phyloP scores from a whole-genome alignment of 2,888 invertebrate species.

The Germaria angustata region DNA sequence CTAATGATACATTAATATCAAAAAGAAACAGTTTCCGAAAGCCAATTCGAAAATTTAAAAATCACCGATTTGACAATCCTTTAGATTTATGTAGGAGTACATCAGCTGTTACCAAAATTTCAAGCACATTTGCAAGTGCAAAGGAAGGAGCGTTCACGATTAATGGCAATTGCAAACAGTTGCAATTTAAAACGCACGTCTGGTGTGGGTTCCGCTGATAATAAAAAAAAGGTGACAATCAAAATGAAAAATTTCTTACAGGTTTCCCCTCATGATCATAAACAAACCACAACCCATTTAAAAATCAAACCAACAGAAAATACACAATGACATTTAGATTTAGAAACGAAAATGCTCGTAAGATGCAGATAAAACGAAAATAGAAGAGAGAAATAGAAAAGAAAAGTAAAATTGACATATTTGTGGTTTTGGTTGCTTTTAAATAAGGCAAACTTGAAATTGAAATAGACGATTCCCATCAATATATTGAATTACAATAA shows the following conservation, averaged over 20 bases:
- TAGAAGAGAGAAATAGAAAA: slow-evolving; percentile 8
- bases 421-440: slow-evolving; percentile 47
- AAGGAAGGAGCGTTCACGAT: too few species aligned
- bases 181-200: too few species aligned
- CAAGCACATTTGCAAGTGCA: too few species aligned
- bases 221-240: neutral
- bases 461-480: slow-evolving; percentile 50
- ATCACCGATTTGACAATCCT: too few species aligned
- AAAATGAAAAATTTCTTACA: neutral
- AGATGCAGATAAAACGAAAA: neutral
- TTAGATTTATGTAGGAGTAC: too few species aligned
- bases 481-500: slow-evolving; percentile 47
- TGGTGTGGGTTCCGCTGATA: too few species aligned
- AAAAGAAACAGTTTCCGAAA: too few species aligned
- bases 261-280: neutral
- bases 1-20: too few species aligned
- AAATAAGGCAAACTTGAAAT: slow-evolving; percentile 16
- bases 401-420: slow-evolving; percentile 55
- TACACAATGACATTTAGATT: neutral
- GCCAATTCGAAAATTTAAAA: too few species aligned
- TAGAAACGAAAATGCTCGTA: neutral
- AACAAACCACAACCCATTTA: neutral
- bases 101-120: too few species aligned
- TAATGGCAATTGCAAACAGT: too few species aligned
- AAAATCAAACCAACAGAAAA: neutral